These are phyloP conservation scores for Clarias fuscus DNA, from an alignment of 2,797 vertebrate species.

Conservation along the genomic window DNA sequence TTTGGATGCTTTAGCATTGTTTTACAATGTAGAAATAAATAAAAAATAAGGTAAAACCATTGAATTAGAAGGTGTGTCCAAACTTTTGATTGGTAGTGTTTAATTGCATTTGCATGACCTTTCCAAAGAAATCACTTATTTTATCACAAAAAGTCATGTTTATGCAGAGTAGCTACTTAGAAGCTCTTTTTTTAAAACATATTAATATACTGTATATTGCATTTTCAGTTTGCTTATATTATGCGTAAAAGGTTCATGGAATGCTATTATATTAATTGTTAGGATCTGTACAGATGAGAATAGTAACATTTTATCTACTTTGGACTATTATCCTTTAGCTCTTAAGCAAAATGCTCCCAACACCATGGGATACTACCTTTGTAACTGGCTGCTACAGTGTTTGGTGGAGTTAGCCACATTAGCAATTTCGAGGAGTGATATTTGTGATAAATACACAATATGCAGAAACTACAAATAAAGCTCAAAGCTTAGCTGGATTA, in stretches of 20 bases:
- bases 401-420: neutral
- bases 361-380: neutral
- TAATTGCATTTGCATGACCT: neutral
- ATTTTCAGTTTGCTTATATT: neutral
- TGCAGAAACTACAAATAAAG: neutral
- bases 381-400: neutral
- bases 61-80: too few species aligned
- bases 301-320: neutral
- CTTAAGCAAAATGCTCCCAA: neutral
- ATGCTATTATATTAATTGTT: neutral
- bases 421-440: neutral
- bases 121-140: neutral
- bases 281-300: neutral
- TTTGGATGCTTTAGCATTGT: too few species aligned
- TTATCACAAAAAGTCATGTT: neutral
- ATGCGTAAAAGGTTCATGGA: neutral
- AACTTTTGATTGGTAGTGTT: neutral
- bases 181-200: neutral
- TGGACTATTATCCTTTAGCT: neutral
- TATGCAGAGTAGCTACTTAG: neutral
- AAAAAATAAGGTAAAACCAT: too few species aligned
- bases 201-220: neutral
- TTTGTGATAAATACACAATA: neutral
- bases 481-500: constrained; percentile 2
- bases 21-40: too few species aligned